Evolutionary conservation across 2,113 vertebrate species (phyloP), one percentile per base, ranked within the genome.

Genomic region (Myotis davidii): DNA sequence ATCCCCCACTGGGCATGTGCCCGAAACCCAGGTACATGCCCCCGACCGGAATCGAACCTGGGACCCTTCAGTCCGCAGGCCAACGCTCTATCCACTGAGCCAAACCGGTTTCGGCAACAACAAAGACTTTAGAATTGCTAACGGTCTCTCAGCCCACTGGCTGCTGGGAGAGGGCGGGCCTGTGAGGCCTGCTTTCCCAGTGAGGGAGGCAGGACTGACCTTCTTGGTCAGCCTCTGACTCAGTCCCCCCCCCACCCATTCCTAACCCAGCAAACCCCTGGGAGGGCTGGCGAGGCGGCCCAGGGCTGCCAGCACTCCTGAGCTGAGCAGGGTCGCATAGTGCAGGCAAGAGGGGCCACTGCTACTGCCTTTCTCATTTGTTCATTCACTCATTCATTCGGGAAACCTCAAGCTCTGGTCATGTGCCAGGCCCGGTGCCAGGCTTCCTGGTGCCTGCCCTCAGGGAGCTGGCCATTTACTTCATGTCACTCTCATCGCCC

Each of bases 401-500:
- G 23, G 72, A 91, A 64, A 48, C 29, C 11, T 37, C 34, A 16
- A 34, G 25, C 64, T 42, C n/a, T n/a, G 10, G 23, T 11, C 56
- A 27, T 7, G n/a, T 13, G 25, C 45, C 73, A 48, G 52, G 32
- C 56, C 17, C 4, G 11, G 59, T 11, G 59, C 59, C 59, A 61
- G 25, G 25, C 59, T 12, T 11, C 23, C 11, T 25, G 6, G 8
- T 0, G 2, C 45, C 64, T 32, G 69, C 56, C 34, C 67, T 39
- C 0, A 0, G 50, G 50, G 39, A 29, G 61, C 54, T 25, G 27
- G 50, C 13, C 0, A 1, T n/a, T 5, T n/a, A 20, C 69, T 3
- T 29, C 65, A 3, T 13, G 10, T 25, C 56, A 3, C 34, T 10
- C 65, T 48, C 86, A 12, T 23, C 34, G 37, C 32, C 14, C 16